Base-by-base conservation (phyloP, 2,797 vertebrate species). In the Chromobotia macracanthus region DNA sequence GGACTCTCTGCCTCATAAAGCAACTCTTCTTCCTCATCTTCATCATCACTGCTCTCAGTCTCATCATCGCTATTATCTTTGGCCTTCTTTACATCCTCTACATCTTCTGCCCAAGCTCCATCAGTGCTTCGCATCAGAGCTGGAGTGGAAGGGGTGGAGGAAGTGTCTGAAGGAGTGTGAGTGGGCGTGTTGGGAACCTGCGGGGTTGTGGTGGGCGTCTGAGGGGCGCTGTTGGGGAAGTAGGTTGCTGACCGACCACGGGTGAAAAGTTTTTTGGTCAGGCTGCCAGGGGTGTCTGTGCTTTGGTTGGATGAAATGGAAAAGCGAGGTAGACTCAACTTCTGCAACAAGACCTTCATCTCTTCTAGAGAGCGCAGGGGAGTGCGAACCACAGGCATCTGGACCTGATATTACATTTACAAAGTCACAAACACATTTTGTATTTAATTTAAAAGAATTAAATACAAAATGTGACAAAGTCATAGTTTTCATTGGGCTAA, bases 1-100 rank as follows among this genome's bases (percentile, higher is more conserved):
- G 97, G 97, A 84, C 96, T 97, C 87, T 98, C 96, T 0, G 97
- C 97, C 84, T 99, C 97, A 0, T 98, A 99, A 50, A 92, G 88
- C 9, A 95, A 88, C 5, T 91, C 88, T 15, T 56, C 77, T 16
- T 77, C 76, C 16, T 82, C 83, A n/a, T 75, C 19, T 31, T 82
- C 73, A 25, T 84, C 72, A 5, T 16, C 56, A 3, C 69, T 28
- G 9, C 56, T 66, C 6, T 60, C 35, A 1, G 23, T 78, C 11
- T 35, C 48, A 7, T 72, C 75, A 51, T 81, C 81, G 23, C 6
- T 63, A 25, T 18, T 64, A 5, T 28, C 46, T 0, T 25, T 41
- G n/a, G 76, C 77, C 16, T 46, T 56, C 25, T 72, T 55, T 11
- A 41, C 11, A 5, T 0, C 1, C 0, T 25, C 71, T 8, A 41